Evolutionary conservation across 2,888 invertebrate genomes (phyloP).

Genomic region (Zygogramma bicolorata): DNA sequence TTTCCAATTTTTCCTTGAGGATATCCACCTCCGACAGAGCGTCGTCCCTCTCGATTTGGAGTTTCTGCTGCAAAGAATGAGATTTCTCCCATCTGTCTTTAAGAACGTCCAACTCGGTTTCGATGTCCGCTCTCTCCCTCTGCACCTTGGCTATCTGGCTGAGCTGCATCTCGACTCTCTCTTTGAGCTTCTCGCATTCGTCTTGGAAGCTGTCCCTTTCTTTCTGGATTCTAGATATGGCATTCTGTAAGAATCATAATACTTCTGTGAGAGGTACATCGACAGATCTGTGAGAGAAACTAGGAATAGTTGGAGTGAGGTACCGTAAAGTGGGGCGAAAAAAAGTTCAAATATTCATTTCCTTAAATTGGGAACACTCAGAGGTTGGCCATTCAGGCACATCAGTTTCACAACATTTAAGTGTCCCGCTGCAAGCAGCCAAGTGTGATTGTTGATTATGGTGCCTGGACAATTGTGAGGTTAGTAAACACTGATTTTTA

Average conservation of each 20-base stretch:
- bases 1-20: constrained; percentile 90
- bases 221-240: constrained; percentile 85
- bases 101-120: constrained; percentile 87
- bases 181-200: constrained; percentile 85
- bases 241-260: constrained; percentile 69
- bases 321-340: too few species aligned
- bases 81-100: constrained; percentile 89
- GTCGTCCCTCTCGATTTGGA: constrained; percentile 89
- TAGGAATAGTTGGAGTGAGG: too few species aligned
- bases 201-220: constrained; percentile 87
- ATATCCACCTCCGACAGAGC: constrained; percentile 87
- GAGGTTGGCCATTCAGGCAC: too few species aligned
- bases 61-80: constrained; percentile 85
- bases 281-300: too few species aligned
- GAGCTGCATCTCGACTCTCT: constrained; percentile 84
- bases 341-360: too few species aligned
- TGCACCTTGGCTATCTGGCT: constrained; percentile 86
- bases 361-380: too few species aligned
- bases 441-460: too few species aligned
- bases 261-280: too few species aligned
- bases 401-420: too few species aligned
- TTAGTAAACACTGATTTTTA: too few species aligned
- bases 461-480: too few species aligned
- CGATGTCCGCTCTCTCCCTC: constrained; percentile 85
- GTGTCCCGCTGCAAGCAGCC: too few species aligned